These are phyloP conservation scores for Drosophila willistoni DNA, from an alignment of 1,140 invertebrate genomes.

Conservation along the genomic window DNA sequence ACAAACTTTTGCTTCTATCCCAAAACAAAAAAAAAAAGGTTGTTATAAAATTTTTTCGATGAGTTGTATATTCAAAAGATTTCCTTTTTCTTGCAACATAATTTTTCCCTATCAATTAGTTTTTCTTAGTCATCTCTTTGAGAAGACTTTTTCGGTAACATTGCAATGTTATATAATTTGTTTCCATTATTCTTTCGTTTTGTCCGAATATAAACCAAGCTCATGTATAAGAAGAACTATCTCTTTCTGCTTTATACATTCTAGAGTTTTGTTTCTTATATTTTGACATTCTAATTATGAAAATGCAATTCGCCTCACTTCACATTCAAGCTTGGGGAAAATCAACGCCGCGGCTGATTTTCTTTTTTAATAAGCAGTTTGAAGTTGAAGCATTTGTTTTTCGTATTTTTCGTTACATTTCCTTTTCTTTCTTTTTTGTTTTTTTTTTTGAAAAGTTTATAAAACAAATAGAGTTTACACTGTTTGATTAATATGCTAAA, in stretches of 20 bases:
- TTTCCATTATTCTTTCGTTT: conserved; percentile 34
- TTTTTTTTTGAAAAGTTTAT: conserved; percentile 27
- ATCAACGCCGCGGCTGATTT: conserved; percentile 78
- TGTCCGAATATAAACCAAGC: conserved; percentile 49
- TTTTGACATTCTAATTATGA: conserved; percentile 49
- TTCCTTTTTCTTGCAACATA: background rate
- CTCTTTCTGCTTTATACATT: conserved; percentile 52
- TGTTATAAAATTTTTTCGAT: conserved; percentile 25
- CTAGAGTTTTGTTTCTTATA: conserved; percentile 50
- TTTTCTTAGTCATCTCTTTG: background rate
- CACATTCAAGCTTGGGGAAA: conserved; percentile 48
- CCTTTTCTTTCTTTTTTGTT: conserved; percentile 1
- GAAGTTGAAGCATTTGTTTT: conserved; percentile 62
- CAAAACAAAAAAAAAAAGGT: conserved; percentile 40
- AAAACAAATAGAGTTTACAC: conserved; percentile 43
- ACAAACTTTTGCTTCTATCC: conserved; percentile 56
- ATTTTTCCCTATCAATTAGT: conserved; percentile 37
- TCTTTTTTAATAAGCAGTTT: conserved; percentile 46
- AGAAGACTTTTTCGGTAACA: conserved; percentile 26
- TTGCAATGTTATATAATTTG: conserved; percentile 65
- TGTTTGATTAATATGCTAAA: conserved; percentile 36
- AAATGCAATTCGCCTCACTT: conserved; percentile 63
- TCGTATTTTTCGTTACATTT: conserved; percentile 34
- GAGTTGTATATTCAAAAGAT: conserved; percentile 53
- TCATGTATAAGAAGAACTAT: conserved; percentile 53